These are phyloP conservation scores for Phrynosoma blainvillii DNA, from an alignment of 2,113 vertebrate species.

Conservation along the genomic window DNA sequence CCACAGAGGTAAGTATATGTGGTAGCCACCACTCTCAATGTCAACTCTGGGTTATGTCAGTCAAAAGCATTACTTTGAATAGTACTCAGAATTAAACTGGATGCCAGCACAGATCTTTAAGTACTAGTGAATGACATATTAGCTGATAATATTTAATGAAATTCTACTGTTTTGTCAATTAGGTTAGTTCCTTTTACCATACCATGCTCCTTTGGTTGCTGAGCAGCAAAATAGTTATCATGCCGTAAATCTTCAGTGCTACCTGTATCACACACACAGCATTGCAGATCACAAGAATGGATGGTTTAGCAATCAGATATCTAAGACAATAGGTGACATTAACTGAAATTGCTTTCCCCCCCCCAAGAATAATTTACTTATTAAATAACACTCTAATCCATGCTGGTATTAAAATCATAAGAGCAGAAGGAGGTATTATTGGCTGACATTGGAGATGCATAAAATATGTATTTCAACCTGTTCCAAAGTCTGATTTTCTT, in stretches of 20 bases:
- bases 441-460: not conserved
- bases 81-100: not conserved
- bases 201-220: not conserved
- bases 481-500: no score
- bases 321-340: not conserved
- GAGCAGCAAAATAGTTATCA: not conserved
- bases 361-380: not conserved
- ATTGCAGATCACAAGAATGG: not conserved
- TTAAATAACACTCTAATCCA: not conserved
- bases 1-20: not conserved
- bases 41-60: not conserved
- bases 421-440: not conserved
- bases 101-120: not conserved
- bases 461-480: no score
- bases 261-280: not conserved
- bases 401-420: not conserved
- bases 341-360: not conserved
- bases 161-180: not conserved
- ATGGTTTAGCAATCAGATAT: not conserved
- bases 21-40: not conserved
- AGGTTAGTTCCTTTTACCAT: not conserved
- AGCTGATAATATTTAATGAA: not conserved
- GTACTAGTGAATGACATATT: not conserved
- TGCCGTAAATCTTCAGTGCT: not conserved
- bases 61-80: not conserved